A percentile compares a stretch with the other conserved stretches of the same genome.
Evolutionary conservation across 2,888 invertebrate species (phyloP).

Genomic region (Scaeva pyrastri): DNA sequence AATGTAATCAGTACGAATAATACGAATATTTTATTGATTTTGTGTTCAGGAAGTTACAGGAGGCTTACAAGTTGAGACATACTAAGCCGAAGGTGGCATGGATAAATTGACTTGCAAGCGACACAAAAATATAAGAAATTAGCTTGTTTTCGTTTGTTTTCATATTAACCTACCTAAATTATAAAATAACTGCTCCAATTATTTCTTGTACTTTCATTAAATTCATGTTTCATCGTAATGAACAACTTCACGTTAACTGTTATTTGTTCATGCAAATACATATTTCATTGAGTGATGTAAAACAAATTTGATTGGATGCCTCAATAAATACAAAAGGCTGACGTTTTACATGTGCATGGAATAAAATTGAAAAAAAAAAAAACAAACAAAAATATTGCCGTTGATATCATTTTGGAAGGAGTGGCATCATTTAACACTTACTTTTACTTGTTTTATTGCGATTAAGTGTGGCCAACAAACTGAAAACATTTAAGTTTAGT

Average conservation of each 20-base stretch:
- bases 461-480: neutral
- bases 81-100: no score
- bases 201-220: neutral
- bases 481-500: neutral
- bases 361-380: neutral
- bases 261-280: constrained; percentile 20
- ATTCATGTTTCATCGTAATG: neutral
- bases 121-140: no score
- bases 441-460: neutral
- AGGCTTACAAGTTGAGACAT: no score
- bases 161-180: neutral
- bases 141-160: neutral
- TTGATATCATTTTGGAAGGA: neutral
- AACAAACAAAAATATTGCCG: neutral
- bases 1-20: neutral
- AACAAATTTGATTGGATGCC: constrained; percentile 5
- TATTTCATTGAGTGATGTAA: constrained; percentile 8
- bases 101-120: no score
- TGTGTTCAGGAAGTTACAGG: no score
- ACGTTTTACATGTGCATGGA: neutral
- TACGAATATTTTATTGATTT: neutral
- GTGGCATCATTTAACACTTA: constrained; percentile 5
- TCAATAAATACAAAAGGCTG: constrained; percentile 5
- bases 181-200: neutral
- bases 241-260: neutral